Percentiles rank a stretch among this genome's conserved stretches.
Conservation (phyloP, 2,797 vertebrate genomes). For the Gymnothorax reevesii region DNA sequence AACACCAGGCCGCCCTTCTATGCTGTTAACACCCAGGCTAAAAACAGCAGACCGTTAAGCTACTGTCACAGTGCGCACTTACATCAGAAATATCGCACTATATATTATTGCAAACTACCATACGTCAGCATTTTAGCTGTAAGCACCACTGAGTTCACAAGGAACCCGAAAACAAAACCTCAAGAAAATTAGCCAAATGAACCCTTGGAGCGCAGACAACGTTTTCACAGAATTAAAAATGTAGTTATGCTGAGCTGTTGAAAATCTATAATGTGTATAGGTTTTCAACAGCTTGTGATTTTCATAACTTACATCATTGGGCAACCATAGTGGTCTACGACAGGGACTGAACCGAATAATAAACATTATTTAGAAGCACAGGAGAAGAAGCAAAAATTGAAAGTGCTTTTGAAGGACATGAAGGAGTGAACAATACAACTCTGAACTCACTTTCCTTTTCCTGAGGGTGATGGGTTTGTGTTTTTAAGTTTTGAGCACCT, state of each 20-base stretch:
- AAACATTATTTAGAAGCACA: too few species aligned
- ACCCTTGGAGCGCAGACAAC: not conserved
- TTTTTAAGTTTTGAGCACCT: not conserved
- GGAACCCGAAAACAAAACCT: not conserved
- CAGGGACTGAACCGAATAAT: too few species aligned
- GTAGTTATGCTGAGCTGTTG: too few species aligned
- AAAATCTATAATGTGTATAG: too few species aligned
- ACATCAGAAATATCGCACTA: slow-evolving; percentile 26
- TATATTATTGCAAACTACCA: slow-evolving; percentile 39
- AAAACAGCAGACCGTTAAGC: slow-evolving; percentile 44
- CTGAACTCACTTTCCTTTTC: not conserved
- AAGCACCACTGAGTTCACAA: not conserved
- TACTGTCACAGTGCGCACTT: slow-evolving; percentile 32
- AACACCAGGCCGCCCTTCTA: not conserved
- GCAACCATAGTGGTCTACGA: not conserved
- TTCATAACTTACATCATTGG: too few species aligned
- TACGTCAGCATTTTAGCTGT: slow-evolving; percentile 28
- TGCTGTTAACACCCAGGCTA: not conserved
- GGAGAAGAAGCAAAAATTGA: not conserved
- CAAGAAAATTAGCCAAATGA: not conserved
- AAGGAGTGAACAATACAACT: not conserved
- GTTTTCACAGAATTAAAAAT: not conserved
- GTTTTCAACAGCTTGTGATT: too few species aligned
- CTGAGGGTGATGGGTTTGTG: not conserved
- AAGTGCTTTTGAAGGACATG: not conserved